These are phyloP conservation scores for Nephrotoma guestfalica DNA, from an alignment of 2,888 invertebrate genomes.

Conservation along the genomic window DNA sequence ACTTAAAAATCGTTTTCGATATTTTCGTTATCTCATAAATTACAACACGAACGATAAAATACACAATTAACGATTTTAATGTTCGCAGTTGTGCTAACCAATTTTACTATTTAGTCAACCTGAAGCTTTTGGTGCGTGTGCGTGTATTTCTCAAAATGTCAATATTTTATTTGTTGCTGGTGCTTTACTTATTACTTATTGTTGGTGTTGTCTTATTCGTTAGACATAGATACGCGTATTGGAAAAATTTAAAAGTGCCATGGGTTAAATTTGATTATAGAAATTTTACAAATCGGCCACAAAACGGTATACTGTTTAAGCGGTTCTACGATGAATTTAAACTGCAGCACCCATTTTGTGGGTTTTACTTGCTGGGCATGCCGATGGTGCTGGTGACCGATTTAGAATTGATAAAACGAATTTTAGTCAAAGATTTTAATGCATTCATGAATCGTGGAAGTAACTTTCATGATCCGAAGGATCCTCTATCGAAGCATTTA, in stretches of 20 bases:
- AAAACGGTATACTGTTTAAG: background rate
- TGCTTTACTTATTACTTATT: too few relatives aligned
- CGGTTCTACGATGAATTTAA: conserved; percentile 8
- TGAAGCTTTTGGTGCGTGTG: too few relatives aligned
- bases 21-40: too few relatives aligned
- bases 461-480: conserved; percentile 16
- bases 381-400: conserved; percentile 16
- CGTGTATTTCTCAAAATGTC: too few relatives aligned
- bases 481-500: conserved; percentile 19
- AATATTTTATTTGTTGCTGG: too few relatives aligned
- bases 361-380: conserved; percentile 8
- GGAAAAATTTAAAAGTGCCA: background rate
- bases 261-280: background rate
- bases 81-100: too few relatives aligned
- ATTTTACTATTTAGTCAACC: too few relatives aligned
- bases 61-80: too few relatives aligned
- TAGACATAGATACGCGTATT: too few relatives aligned
- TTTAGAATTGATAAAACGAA: conserved; percentile 24
- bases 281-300: background rate
- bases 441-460: conserved; percentile 19
- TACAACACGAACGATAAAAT: too few relatives aligned
- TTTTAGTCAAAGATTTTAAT: conserved; percentile 20
- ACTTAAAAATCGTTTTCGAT: too few relatives aligned
- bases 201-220: too few relatives aligned
- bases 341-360: conserved; percentile 8